Evolutionary conservation across 1,140 invertebrate genomes (phyloP), one percentile per base, ranked within the genome.

Genomic region (Temnothorax longispinosus): DNA sequence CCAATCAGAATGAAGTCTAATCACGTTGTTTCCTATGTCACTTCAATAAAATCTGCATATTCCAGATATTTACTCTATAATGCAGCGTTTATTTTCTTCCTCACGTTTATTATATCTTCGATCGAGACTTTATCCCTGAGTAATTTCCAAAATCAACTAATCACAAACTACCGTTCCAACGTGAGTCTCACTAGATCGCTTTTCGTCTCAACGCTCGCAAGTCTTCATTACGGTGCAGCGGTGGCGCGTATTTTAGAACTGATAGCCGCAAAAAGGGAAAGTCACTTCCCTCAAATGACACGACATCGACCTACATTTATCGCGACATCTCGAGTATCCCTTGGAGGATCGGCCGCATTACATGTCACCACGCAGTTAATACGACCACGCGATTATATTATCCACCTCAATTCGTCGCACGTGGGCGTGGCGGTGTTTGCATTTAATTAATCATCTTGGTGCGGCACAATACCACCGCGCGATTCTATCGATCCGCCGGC

Each of bases 401-500:
- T 21, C 56, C 64, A 41, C 21, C 7, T 11, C n/a, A 18, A 27
- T 38, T 56, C 18, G n/a, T 21, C 77, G 56, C 15, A 81, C 38
- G 27, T 52, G 87, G 89, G 88, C 78, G 88, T 90, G 89, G 89
- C 62, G 38, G n/a, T 87, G 84, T 89, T 89, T 87, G 88, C 88
- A 77, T 89, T 87, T 85, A 84, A 90, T 90, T 90, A 90, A 90
- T 90, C 88, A 74, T 64, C 65, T 80, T 21, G 52, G 27, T 52
- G 44, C 32, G 65, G 60, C 15, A 54, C 74, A 54, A 56, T 86
- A 72, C 58, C 56, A 56, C 41, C 65, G 56, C 41, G 56, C 54
- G 76, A 88, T 35, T 54, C 44, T 74, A 72, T 58, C 77, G 67
- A 72, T 82, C 77, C 47, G 35, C 47, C 67, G 58, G 13, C 56